Percentiles rank a stretch among this genome's conserved stretches.
Evolutionary conservation across 2,888 invertebrate species (phyloP).

Genomic region (Cosmia pyralina): DNA sequence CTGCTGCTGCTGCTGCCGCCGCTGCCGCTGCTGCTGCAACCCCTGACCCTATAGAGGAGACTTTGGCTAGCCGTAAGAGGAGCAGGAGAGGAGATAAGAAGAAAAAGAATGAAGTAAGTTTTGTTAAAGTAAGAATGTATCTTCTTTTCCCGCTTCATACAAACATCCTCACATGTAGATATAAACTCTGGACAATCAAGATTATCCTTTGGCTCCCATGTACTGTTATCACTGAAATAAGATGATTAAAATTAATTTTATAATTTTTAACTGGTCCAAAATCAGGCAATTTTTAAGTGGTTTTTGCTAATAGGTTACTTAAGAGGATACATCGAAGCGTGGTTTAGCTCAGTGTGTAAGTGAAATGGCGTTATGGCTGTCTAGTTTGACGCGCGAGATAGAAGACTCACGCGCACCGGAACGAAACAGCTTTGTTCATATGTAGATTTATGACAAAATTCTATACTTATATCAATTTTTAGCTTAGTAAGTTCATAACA

Average conservation of each 20-base stretch:
- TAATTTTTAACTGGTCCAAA: not conserved
- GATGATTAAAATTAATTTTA: not conserved
- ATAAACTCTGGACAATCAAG: slow-evolving; percentile 94
- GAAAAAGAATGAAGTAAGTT: slow-evolving; percentile 75
- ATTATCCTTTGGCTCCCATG: slow-evolving; percentile 96
- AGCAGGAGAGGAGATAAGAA: slow-evolving; percentile 77
- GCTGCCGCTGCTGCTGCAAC: slow-evolving; percentile 29
- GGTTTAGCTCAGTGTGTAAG: too few relatives aligned
- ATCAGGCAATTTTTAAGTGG: too few relatives aligned
- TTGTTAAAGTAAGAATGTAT: not conserved
- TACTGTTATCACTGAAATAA: slow-evolving; percentile 92
- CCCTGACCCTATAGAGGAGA: slow-evolving; percentile 75
- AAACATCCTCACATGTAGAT: slow-evolving; percentile 92
- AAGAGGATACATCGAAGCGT: too few relatives aligned
- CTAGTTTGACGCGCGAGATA: too few relatives aligned
- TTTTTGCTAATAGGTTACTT: too few relatives aligned
- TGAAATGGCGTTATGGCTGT: too few relatives aligned
- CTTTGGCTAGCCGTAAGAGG: slow-evolving; percentile 75
- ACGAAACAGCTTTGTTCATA: too few relatives aligned
- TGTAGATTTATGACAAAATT: too few relatives aligned
- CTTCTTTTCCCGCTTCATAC: slow-evolving; percentile 83
- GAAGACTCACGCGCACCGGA: too few relatives aligned
- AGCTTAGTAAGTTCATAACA: too few relatives aligned
- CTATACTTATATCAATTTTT: too few relatives aligned
- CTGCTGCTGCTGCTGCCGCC: slow-evolving; percentile 32